Conservation (phyloP, 2,113 vertebrate genomes). For the Collichthys lucidus region DNA sequence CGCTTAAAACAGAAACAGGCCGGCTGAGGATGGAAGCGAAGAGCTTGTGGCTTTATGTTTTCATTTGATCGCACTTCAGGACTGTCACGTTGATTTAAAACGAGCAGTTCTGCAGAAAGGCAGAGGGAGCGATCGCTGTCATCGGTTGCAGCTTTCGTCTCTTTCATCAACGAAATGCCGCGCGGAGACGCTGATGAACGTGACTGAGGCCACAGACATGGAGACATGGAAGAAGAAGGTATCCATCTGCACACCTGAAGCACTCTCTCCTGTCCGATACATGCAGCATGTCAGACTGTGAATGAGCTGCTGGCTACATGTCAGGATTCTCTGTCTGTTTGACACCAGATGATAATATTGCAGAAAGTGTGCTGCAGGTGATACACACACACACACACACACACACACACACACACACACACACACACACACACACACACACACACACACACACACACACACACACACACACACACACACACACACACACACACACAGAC, state of each 20-base stretch:
- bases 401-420: too few species aligned
- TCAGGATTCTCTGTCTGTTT: slow-evolving; percentile 24
- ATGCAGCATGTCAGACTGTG: slow-evolving; percentile 30
- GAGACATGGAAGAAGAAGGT: background rate
- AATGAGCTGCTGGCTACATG: slow-evolving; percentile 39
- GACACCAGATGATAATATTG: slow-evolving; percentile 51
- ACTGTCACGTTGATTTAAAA: background rate
- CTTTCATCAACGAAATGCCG: background rate
- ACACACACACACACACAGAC: background rate
- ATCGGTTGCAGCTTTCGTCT: background rate
- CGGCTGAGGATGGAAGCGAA: background rate
- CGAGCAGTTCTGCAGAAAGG: background rate
- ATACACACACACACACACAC: background rate
- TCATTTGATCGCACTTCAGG: background rate
- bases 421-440: too few species aligned
- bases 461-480: too few species aligned
- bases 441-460: too few species aligned
- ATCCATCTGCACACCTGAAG: slow-evolving; percentile 18
- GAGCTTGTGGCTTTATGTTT: background rate
- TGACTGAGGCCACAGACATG: background rate
- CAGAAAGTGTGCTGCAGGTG: slow-evolving; percentile 32
- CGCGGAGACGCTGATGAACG: background rate
- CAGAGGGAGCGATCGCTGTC: background rate
- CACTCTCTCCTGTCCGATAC: slow-evolving; percentile 14
- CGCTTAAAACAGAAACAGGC: slow-evolving; percentile 9